These are phyloP conservation scores for Linepithema humile DNA, from an alignment of 1,140 invertebrate genomes.

Conservation along the genomic window DNA sequence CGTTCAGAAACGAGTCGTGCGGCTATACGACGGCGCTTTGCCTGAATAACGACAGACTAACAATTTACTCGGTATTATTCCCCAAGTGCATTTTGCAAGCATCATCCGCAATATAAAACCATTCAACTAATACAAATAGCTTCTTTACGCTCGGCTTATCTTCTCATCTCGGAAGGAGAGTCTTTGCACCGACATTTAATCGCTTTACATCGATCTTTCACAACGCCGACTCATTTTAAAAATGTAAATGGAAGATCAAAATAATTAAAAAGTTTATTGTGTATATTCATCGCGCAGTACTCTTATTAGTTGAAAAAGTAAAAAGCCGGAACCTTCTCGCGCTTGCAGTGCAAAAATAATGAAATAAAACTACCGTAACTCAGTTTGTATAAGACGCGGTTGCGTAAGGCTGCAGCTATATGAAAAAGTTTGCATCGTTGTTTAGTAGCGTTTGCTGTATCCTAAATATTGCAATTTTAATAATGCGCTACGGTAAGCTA, in stretches of 20 bases:
- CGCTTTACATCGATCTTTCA: background rate
- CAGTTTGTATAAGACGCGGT: constrained; percentile 32
- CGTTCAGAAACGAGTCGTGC: constrained; percentile 27
- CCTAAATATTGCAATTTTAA: constrained; percentile 9
- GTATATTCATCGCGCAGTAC: constrained; percentile 8
- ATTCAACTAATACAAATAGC: constrained; percentile 22
- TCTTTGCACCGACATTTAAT: background rate
- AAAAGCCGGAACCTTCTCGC: constrained; percentile 6
- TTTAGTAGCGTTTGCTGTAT: constrained; percentile 16
- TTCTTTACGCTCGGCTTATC: constrained; percentile 15
- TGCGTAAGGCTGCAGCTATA: background rate
- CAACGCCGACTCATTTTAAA: background rate
- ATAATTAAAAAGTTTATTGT: constrained; percentile 26
- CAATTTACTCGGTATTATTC: constrained; percentile 41
- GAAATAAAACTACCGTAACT: constrained; percentile 24
- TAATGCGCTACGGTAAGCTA: background rate
- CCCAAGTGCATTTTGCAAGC: constrained; percentile 18
- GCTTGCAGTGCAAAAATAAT: constrained; percentile 15
- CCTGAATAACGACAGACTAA: constrained; percentile 49
- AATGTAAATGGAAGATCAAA: background rate
- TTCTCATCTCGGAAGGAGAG: constrained; percentile 9
- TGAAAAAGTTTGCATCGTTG: constrained; percentile 4
- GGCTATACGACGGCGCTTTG: background rate
- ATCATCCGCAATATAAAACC: constrained; percentile 17
- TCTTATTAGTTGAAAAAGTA: constrained; percentile 3